phyloP scores from a whole-genome alignment of 2,888 invertebrate species.

The Hypomecis punctinalis region DNA sequence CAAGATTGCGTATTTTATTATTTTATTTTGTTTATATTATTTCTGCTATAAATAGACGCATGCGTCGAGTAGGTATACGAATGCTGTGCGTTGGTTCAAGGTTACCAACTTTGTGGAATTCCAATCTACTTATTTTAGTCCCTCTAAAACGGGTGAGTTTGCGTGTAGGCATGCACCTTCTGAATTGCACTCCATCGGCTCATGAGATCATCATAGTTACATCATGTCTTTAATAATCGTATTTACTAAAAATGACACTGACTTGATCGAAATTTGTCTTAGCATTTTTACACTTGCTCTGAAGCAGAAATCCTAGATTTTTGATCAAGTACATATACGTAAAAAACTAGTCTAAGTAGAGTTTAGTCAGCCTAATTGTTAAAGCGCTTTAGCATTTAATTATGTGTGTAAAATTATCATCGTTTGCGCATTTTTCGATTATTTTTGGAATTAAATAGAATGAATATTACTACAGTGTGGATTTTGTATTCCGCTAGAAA shows the following conservation, averaged over 20 bases:
- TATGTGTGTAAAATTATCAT: too few relatives aligned
- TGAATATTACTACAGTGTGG: too few relatives aligned
- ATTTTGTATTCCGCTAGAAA: too few relatives aligned
- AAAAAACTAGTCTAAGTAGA: too few relatives aligned
- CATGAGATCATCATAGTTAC: conserved; percentile 22
- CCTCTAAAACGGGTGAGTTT: conserved; percentile 37
- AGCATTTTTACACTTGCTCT: too few relatives aligned
- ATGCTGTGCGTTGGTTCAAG: conserved; percentile 48
- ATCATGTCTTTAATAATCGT: conserved; percentile 6
- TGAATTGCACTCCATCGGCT: conserved; percentile 12
- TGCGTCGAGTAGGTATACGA: neutral
- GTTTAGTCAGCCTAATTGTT: too few relatives aligned
- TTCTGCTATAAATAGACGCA: conserved; percentile 13
- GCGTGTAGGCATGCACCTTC: conserved; percentile 10
- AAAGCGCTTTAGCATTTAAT: too few relatives aligned
- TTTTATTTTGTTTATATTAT: neutral
- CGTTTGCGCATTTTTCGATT: too few relatives aligned
- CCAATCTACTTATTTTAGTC: conserved; percentile 54
- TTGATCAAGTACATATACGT: too few relatives aligned
- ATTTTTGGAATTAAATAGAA: too few relatives aligned
- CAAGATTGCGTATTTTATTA: too few relatives aligned
- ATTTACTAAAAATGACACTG: conserved; percentile 1
- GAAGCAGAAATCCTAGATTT: too few relatives aligned
- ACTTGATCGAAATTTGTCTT: neutral
- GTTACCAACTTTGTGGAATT: conserved; percentile 48